phyloP scores from a whole-genome alignment of 2,888 invertebrate genomes.

The Zelleria hepariella region DNA sequence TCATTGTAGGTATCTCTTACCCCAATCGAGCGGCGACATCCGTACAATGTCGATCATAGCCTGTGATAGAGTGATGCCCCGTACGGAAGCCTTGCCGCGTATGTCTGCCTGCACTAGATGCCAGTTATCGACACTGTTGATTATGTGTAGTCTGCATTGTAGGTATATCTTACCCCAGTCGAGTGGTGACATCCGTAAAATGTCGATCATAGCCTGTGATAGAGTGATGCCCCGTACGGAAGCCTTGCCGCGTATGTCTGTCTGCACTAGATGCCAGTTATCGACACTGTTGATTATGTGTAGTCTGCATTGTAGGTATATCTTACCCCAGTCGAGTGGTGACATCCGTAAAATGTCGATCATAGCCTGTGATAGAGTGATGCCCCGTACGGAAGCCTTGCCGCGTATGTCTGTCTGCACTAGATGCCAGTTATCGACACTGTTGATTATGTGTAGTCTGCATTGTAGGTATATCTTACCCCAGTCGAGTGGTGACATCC shows the following conservation, averaged over 20 bases:
- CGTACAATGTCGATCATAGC: slow-evolving; percentile 92
- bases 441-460: too few relatives aligned
- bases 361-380: slow-evolving; percentile 87
- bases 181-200: slow-evolving; percentile 90
- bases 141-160: too few relatives aligned
- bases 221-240: slow-evolving; percentile 86
- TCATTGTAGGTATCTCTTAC: too few relatives aligned
- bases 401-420: slow-evolving; percentile 81
- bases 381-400: slow-evolving; percentile 84
- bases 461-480: too few relatives aligned
- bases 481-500: slow-evolving; percentile 93
- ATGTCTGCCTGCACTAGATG: slow-evolving; percentile 80
- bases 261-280: slow-evolving; percentile 83
- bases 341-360: slow-evolving; percentile 91
- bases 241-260: slow-evolving; percentile 82
- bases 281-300: slow-evolving; percentile 87
- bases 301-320: too few relatives aligned
- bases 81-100: slow-evolving; percentile 82
- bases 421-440: slow-evolving; percentile 88
- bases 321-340: slow-evolving; percentile 91
- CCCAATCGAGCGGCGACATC: slow-evolving; percentile 93
- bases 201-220: slow-evolving; percentile 88
- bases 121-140: slow-evolving; percentile 87
- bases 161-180: slow-evolving; percentile 93
- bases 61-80: slow-evolving; percentile 85